Evolutionary conservation across 2,888 invertebrate species (phyloP), one percentile per base, ranked within the genome.

Genomic region (Cataglyphis rosenhaueri): DNA sequence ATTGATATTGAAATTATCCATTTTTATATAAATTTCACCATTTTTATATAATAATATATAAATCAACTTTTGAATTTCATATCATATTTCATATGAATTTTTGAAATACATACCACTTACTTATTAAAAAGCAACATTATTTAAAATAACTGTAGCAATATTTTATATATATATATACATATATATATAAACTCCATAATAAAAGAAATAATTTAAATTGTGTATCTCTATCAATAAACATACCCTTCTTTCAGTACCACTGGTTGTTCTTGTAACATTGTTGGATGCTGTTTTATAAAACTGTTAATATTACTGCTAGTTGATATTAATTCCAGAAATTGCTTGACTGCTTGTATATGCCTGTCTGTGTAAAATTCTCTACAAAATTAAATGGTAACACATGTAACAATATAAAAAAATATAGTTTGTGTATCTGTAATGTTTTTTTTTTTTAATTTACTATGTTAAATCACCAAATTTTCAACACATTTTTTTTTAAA

Each of bases 211-310:
- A n/a, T n/a, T 18, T 41, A 41, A 12, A 41, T 52, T 52, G 8
- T 8, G 0, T 52, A 52, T 52, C n/a, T 52, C 6, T n/a, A 84
- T 78, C 21, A 64, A 78, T 55, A 74, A 83, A 95, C 97, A 96
- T 95, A 98, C 98, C 98, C 98, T 96, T 98, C 98, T 95, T 98
- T 98, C 71, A 98, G 96, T 91, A 98, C 96, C 88, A 98, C 97
- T 68, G 98, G 98, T 62, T 96, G 96, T 87, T 96, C 97, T 92
- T 96, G 96, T 75, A 91, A 87, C 44, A 92, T 89, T 21, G 89
- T 90, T 41, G 92, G 92, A 61, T 92, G 90, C 64, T 93, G 93
- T 68, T 92, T 92, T 35, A 89, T 83, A 61, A 87, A 92, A 74
- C 92, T 91, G 44, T 91, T 92, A 70, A 87, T 92, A 44, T 93